phyloP scores from a whole-genome alignment of 2,888 invertebrate genomes.

The Scelioninae gen. 2 region DNA sequence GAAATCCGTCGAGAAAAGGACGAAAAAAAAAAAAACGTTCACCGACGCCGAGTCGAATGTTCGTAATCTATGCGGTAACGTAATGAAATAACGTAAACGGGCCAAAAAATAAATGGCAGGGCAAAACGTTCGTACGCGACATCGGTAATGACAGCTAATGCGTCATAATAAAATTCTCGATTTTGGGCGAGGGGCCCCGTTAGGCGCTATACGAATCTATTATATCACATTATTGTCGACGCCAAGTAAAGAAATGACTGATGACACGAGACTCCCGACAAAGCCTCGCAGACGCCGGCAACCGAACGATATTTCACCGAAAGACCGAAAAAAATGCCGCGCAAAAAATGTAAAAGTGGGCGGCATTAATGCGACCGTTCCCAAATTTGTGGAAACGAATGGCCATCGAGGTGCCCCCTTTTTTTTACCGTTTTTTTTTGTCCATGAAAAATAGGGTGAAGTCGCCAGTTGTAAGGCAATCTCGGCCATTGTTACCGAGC shows the following conservation, averaged over 20 bases:
- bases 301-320: slow-evolving; percentile 67
- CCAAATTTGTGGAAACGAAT: slow-evolving; percentile 67
- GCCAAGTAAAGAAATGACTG: slow-evolving; percentile 69
- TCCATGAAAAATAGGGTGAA: slow-evolving; percentile 51
- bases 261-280: slow-evolving; percentile 68
- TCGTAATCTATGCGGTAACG: slow-evolving; percentile 48
- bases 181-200: slow-evolving; percentile 64
- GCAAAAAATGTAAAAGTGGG: slow-evolving; percentile 68
- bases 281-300: slow-evolving; percentile 64
- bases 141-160: slow-evolving; percentile 69
- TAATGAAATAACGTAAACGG: slow-evolving; percentile 49
- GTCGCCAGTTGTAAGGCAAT: slow-evolving; percentile 34
- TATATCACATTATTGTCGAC: slow-evolving; percentile 69
- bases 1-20: neutral
- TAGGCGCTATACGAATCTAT: slow-evolving; percentile 67
- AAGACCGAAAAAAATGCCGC: slow-evolving; percentile 60
- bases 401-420: slow-evolving; percentile 41
- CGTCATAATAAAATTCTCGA: slow-evolving; percentile 74
- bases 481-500: slow-evolving; percentile 28
- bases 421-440: slow-evolving; percentile 28
- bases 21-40: slow-evolving; percentile 16
- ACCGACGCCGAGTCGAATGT: slow-evolving; percentile 19
- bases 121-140: slow-evolving; percentile 54
- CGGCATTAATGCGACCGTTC: slow-evolving; percentile 72
- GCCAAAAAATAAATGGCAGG: slow-evolving; percentile 42